Evolutionary conservation across 2,113 vertebrate genomes (phyloP), one percentile per base, ranked within the genome.

Genomic region (Dicrurus megarhynchus): DNA sequence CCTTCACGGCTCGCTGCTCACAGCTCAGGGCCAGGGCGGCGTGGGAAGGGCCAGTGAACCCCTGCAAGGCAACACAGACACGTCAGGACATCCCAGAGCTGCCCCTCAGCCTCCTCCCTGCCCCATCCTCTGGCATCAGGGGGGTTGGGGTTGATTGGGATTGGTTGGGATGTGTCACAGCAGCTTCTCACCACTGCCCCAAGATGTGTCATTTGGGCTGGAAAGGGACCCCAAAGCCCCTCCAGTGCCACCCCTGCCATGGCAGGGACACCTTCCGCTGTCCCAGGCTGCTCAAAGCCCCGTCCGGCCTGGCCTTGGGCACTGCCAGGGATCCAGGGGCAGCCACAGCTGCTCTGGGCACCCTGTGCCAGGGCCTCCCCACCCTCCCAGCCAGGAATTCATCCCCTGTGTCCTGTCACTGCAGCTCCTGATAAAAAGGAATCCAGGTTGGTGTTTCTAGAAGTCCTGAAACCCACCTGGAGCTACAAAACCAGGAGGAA

Each of bases 21-120:
- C 96, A 94, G n/a, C 97, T 85, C 74, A 98, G 95, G 19, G 98
- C 98, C 95, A 99, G 94, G 11, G 97, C 96, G 6, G 89, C 95
- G 19, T 99, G 98, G 26, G 98, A 98, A 91, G 98, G 98, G 16
- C 98, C 96, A 0, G 90, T 93, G 33, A 98, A 96, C 49, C 98
- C 99, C 99, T 99, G 98, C 75, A 97, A 98, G 22, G 84, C 37
- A 97, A 95, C 47, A 81, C 35, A 89, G 41, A 59, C n/a, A n/a
- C 22, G 5, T 32, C 10, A 37, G 63, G 14, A 37, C 37, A 3
- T 2, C 75, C 39, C 32, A 60, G 13, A 3, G 44, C 24, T 49
- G 46, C 50, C 67, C 74, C 13, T 8, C 46, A 22, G 30, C 10
- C 33, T 27, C 21, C n/a, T 47, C 26, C 41, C 63, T 21, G 35